phyloP scores from a whole-genome alignment of 1,140 invertebrate species.

The Drosophila burlai region DNA sequence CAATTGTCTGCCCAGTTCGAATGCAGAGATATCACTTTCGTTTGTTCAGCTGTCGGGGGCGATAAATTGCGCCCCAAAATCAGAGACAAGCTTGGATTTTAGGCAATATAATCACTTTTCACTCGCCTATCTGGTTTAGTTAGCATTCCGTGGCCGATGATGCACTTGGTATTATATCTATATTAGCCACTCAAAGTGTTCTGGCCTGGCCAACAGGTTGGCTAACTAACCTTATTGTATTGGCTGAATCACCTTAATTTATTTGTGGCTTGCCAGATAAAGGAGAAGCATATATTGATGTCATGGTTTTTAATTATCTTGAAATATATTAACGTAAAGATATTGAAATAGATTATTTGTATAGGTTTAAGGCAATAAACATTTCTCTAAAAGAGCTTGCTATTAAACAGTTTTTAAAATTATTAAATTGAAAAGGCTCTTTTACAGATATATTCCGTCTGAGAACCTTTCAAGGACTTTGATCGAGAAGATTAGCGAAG shows the following conservation, averaged over 20 bases:
- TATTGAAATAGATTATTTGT: neutral
- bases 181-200: neutral
- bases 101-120: slow-evolving; percentile 62
- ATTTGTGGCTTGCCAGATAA: slow-evolving; percentile 13
- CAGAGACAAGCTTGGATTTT: slow-evolving; percentile 23
- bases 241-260: slow-evolving; percentile 20
- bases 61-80: slow-evolving; percentile 39
- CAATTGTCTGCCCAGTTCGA: slow-evolving; percentile 64
- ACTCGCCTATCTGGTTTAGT: slow-evolving; percentile 46
- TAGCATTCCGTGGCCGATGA: slow-evolving; percentile 61
- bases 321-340: neutral
- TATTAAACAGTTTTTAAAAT: neutral
- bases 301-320: slow-evolving; percentile 2
- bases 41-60: slow-evolving; percentile 38
- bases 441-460: neutral
- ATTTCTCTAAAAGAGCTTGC: neutral
- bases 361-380: neutral
- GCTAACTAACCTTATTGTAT: slow-evolving; percentile 60
- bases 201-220: slow-evolving; percentile 30
- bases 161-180: slow-evolving; percentile 5
- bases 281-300: slow-evolving; percentile 8
- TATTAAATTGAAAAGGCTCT: neutral
- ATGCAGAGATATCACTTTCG: slow-evolving; percentile 56
- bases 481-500: neutral
- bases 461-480: slow-evolving; percentile 26